Base-by-base conservation (phyloP, 2,888 invertebrate genomes). In the Archips crataeganus region DNA sequence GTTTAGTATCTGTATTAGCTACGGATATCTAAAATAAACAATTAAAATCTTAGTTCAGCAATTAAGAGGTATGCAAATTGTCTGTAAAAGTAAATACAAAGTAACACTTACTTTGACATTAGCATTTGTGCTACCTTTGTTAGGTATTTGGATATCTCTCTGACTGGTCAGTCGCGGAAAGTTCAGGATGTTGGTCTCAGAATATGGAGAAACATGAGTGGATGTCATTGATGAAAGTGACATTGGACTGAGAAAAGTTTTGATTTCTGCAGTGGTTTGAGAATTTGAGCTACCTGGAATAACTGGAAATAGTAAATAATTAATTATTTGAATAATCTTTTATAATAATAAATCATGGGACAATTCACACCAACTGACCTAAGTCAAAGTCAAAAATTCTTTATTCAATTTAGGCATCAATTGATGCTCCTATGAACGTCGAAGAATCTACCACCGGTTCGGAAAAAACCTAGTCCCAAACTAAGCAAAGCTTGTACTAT, bases 131-230 rank as follows among this genome's bases (percentile, higher is more conserved):
- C 76, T 76, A 45, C 79, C 72, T 60, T 80, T 83, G 39, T 75
- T 80, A 5, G 94, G 94, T 82, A 94, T 90, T 74, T 82, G 80
- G n/a, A 95, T 78, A 75, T 94, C 94, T 76, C 95, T 87, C 11
- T 95, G 94, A 5, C 80, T 87, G 4, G 84, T 89, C 75, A 95
- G 79, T 71, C 92, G 83, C 34, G 94, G 91, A 32, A 84, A 91
- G 75, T 87, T 86, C 11, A 86, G 78, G 64, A 86, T 79, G n/a
- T 77, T 77, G 68, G 72, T 82, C 64, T 87, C 86, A 2, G 85
- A 84, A 71, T 91, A 91, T 65, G 89, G 87, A n/a, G 89, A 88
- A 3, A 80, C 57, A 68, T 86, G 83, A 8, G 86, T 83, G 0
- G 94, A 92, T 3, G 88, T 86, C 77, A 90, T 75, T 10, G 94